phyloP scores from a whole-genome alignment of 2,113 vertebrate genomes.

The Prietella phreatophila region DNA sequence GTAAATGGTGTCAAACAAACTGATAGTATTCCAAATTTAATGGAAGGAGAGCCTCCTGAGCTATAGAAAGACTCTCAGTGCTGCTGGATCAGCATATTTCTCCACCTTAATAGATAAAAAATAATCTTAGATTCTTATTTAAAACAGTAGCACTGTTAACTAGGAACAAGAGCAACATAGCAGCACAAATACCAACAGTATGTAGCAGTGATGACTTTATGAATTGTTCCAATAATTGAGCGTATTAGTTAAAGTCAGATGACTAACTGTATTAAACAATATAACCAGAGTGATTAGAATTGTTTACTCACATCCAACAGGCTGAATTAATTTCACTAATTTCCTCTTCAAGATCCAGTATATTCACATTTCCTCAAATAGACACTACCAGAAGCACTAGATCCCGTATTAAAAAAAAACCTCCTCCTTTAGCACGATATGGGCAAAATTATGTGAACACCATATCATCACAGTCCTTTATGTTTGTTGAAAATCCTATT shows the following conservation, averaged over 20 bases:
- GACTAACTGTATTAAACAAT: background rate
- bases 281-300: background rate
- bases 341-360: background rate
- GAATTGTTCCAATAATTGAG: background rate
- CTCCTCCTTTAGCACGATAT: background rate
- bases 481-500: background rate
- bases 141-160: background rate
- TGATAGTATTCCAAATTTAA: background rate
- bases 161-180: background rate
- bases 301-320: background rate
- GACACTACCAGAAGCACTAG: background rate
- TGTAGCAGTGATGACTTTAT: background rate
- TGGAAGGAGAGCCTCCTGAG: background rate
- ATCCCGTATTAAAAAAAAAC: background rate
- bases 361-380: background rate
- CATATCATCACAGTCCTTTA: background rate
- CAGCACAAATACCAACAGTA: background rate
- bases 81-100: background rate
- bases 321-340: background rate
- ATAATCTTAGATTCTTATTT: background rate
- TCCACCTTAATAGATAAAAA: background rate
- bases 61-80: background rate
- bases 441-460: background rate
- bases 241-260: background rate
- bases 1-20: background rate